A percentile compares a stretch with the other conserved stretches of the same genome.
Evolutionary conservation across 2,888 invertebrate genomes (phyloP).

Genomic region (Euclidia mi): DNA sequence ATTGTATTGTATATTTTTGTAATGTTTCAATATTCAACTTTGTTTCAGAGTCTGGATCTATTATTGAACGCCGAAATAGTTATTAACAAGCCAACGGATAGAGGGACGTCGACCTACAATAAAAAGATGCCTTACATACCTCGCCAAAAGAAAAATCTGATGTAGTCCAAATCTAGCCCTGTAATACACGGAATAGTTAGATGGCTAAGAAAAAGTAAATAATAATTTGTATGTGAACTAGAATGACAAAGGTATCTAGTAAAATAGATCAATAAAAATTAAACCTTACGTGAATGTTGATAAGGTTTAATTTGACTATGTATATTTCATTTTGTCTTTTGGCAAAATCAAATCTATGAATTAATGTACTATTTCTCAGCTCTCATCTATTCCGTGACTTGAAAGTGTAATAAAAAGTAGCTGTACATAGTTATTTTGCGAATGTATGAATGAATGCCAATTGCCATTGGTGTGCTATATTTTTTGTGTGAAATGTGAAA

Average conservation of each 20-base stretch:
- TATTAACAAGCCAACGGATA: slow-evolving; percentile 28
- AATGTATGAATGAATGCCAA: slow-evolving; percentile 29
- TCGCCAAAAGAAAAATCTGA: slow-evolving; percentile 50
- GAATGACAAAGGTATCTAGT: no score
- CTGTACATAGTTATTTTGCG: slow-evolving; percentile 38
- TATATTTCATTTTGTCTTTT: no score
- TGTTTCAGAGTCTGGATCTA: slow-evolving; percentile 74
- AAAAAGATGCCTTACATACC: slow-evolving; percentile 64
- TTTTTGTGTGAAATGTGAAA: slow-evolving; percentile 4
- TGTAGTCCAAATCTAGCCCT: no score
- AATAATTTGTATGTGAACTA: no score
- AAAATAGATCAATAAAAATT: no score
- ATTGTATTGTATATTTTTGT: not conserved
- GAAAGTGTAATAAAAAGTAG: slow-evolving; percentile 16
- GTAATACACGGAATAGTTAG: no score
- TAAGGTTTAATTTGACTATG: no score
- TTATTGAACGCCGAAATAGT: slow-evolving; percentile 72
- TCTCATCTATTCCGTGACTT: no score
- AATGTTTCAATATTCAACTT: not conserved
- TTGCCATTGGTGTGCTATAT: slow-evolving; percentile 10
- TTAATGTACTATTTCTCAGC: no score
- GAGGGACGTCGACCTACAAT: slow-evolving; percentile 54
- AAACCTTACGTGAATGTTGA: no score
- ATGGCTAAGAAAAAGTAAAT: no score
- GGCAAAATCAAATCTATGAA: no score